These are phyloP conservation scores for Bufo gargarizans DNA, from an alignment of 2,113 vertebrate genomes.

Conservation along the genomic window DNA sequence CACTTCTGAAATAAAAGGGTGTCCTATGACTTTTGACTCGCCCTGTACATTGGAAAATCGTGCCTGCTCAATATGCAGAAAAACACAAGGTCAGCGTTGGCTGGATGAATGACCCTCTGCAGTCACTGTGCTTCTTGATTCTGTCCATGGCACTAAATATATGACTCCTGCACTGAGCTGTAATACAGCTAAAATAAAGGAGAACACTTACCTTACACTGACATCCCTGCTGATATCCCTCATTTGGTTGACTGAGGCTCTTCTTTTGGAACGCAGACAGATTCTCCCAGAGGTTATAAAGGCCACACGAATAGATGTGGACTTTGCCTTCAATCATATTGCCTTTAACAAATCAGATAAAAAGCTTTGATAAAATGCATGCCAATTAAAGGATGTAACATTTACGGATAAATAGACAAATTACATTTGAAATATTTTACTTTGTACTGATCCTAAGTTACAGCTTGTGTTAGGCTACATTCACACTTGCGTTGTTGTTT, in stretches of 20 bases:
- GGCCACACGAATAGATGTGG: conserved; percentile 86
- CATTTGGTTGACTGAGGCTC: conserved; percentile 83
- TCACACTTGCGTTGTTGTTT: too few species aligned
- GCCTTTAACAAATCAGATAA: conserved; percentile 69
- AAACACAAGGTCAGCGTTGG: too few species aligned
- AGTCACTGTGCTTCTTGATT: too few species aligned
- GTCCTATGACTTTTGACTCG: too few species aligned
- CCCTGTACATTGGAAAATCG: too few species aligned
- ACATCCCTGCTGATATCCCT: conserved; percentile 85
- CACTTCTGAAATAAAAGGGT: too few species aligned
- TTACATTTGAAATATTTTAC: neutral
- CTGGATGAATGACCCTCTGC: too few species aligned
- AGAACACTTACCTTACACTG: conserved; percentile 85
- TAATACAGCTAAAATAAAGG: neutral
- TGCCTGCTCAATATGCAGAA: too few species aligned
- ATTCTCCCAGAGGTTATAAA: conserved; percentile 87
- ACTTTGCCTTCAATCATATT: conserved; percentile 87
- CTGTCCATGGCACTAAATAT: neutral
- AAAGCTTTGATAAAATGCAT: neutral
- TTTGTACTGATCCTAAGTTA: too few species aligned
- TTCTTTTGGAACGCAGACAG: conserved; percentile 86
- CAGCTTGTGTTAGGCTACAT: too few species aligned
- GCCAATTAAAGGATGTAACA: neutral
- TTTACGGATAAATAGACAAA: neutral
- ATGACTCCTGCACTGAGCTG: neutral